phyloP scores from a whole-genome alignment of 2,797 vertebrate species.

The Pipistrellus nathusii region DNA sequence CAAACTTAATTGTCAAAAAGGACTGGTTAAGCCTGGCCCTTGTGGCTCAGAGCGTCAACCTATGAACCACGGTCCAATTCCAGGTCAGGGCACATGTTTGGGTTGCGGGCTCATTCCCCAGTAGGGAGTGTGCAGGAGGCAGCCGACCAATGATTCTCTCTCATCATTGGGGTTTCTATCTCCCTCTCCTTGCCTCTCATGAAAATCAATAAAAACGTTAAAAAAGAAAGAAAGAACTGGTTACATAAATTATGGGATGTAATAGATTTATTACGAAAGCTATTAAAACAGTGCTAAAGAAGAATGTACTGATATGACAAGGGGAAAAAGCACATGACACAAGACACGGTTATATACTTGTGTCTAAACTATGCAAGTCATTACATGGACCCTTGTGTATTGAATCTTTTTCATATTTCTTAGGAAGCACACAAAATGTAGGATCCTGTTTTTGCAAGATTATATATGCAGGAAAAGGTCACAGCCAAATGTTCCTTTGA shows the following conservation, averaged over 20 bases:
- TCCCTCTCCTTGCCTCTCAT: too few species aligned
- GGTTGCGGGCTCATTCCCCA: too few species aligned
- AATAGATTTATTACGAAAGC: background rate
- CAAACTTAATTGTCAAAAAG: constrained; percentile 26
- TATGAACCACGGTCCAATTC: too few species aligned
- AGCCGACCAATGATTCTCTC: too few species aligned
- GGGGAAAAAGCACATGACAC: background rate
- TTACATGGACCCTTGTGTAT: background rate
- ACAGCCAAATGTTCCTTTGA: constrained; percentile 15
- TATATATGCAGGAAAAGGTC: background rate
- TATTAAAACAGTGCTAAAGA: constrained; percentile 34
- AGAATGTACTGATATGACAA: background rate
- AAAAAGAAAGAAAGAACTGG: background rate
- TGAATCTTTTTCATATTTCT: background rate
- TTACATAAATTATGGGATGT: constrained; percentile 2
- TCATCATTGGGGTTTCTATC: too few species aligned
- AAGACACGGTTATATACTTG: background rate
- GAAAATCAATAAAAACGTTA: too few species aligned
- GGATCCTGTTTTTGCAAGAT: background rate
- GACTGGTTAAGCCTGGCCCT: too few species aligned
- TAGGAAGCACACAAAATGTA: background rate
- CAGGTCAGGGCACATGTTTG: too few species aligned
- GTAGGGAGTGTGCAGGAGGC: too few species aligned
- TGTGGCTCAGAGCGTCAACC: too few species aligned
- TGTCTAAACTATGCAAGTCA: background rate